Percentiles rank a stretch among this genome's conserved stretches.
Evolutionary conservation across 2,113 vertebrate genomes (phyloP).

Genomic region (Muntiacus reevesi): DNA sequence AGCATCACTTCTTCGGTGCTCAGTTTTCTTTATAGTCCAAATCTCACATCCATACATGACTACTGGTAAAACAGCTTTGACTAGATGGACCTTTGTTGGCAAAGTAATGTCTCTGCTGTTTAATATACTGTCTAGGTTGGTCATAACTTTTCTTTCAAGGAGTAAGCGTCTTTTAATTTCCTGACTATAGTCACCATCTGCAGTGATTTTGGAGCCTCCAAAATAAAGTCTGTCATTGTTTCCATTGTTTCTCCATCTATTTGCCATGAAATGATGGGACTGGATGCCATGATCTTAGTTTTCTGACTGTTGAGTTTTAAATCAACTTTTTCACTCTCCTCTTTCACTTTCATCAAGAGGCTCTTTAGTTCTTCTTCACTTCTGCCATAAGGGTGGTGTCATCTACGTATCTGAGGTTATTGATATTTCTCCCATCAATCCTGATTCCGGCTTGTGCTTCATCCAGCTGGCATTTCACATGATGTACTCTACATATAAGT

Average conservation of each 20-base stretch:
- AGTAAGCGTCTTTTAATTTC: background rate
- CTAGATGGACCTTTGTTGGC: background rate
- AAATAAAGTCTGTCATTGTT: background rate
- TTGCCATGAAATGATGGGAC: background rate
- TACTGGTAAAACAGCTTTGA: background rate
- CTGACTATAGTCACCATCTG: background rate
- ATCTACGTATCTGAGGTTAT: background rate
- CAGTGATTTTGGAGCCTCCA: background rate
- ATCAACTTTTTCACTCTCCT: background rate
- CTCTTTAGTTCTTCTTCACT: background rate
- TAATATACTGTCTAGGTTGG: background rate
- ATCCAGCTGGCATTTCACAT: background rate
- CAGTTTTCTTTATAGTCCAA: background rate
- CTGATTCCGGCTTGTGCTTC: background rate
- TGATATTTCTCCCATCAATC: background rate
- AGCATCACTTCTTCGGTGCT: rapidly evolving
- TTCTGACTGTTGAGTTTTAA: background rate
- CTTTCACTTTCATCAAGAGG: background rate
- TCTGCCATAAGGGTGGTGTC: background rate
- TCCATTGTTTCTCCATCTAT: background rate
- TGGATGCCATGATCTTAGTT: background rate
- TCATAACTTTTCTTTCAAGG: background rate
- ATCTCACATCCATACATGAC: background rate
- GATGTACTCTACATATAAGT: background rate
- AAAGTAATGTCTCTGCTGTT: background rate